Percentiles rank a stretch among this genome's conserved stretches.
These are phyloP conservation scores for Hippocampus abdominalis DNA, from an alignment of 2,113 vertebrate species.

Conservation along the genomic window DNA sequence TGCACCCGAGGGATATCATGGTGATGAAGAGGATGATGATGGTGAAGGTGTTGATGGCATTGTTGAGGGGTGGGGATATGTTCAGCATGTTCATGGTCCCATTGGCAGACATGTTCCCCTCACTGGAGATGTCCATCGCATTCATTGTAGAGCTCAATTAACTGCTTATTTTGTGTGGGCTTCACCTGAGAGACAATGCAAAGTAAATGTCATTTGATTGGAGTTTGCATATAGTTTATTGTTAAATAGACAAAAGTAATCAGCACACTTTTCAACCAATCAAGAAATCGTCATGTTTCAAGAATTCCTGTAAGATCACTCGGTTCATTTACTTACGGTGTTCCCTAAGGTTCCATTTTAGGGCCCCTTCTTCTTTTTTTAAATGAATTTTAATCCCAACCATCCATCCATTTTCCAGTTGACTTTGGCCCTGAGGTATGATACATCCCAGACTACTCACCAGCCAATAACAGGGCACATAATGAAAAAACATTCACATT, in stretches of 20 bases:
- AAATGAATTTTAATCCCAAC: background rate
- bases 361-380: background rate
- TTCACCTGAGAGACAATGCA: constrained; percentile 34
- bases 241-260: background rate
- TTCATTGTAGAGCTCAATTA: constrained; percentile 47
- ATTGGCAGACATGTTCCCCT: constrained; percentile 40
- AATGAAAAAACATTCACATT: background rate
- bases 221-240: background rate
- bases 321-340: background rate
- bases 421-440: background rate
- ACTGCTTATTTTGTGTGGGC: background rate
- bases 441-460: background rate
- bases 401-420: background rate
- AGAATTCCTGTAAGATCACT: background rate
- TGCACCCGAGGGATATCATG: constrained; percentile 80
- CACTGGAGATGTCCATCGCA: constrained; percentile 26
- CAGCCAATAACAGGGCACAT: background rate
- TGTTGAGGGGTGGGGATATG: constrained; percentile 48
- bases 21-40: constrained; percentile 65
- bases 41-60: constrained; percentile 53
- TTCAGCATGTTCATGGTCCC: constrained; percentile 22
- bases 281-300: background rate
- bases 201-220: background rate
- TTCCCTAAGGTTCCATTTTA: background rate
- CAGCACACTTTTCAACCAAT: background rate